Evolutionary conservation across 2,113 vertebrate genomes (phyloP).

Genomic region (Ahaetulla prasina): DNA sequence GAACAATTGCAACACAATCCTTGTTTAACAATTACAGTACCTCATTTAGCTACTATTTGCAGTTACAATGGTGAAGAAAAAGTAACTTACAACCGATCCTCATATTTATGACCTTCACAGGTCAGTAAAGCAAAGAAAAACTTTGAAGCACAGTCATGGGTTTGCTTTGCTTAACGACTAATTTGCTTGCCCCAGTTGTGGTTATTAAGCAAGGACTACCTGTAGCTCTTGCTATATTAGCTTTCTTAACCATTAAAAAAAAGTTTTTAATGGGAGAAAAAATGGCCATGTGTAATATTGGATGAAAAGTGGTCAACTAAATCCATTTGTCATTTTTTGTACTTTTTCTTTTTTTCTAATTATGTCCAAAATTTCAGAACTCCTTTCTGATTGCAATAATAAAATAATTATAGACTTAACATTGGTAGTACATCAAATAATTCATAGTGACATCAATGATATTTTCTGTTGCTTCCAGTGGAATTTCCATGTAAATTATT

Average conservation of each 20-base stretch:
- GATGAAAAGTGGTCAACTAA: neutral
- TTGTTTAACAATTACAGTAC: neutral
- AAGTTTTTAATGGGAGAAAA: neutral
- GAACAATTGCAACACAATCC: neutral
- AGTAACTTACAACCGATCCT: neutral
- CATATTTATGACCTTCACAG: neutral
- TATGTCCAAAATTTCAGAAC: constrained; percentile 67
- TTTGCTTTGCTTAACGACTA: neutral
- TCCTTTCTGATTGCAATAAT: constrained; percentile 47
- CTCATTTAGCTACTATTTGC: neutral
- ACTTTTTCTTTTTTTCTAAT: constrained; percentile 64
- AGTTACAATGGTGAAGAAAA: neutral
- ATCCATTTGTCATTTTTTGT: constrained; percentile 39
- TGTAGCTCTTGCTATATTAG: neutral
- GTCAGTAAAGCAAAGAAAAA: neutral
- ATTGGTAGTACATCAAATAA: constrained; percentile 61
- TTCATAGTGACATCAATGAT: constrained; percentile 54
- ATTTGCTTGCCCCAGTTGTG: neutral
- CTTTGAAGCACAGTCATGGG: neutral
- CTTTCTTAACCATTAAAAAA: neutral
- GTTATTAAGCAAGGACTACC: neutral
- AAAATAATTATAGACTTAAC: constrained; percentile 59
- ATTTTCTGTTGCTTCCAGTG: constrained; percentile 54
- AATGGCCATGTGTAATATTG: neutral
- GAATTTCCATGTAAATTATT: constrained; percentile 68